A percentile compares a stretch with the other conserved stretches of the same genome.
These are phyloP conservation scores for Leptinotarsa undecemlineata DNA, from an alignment of 1,140 invertebrate genomes.

Conservation along the genomic window DNA sequence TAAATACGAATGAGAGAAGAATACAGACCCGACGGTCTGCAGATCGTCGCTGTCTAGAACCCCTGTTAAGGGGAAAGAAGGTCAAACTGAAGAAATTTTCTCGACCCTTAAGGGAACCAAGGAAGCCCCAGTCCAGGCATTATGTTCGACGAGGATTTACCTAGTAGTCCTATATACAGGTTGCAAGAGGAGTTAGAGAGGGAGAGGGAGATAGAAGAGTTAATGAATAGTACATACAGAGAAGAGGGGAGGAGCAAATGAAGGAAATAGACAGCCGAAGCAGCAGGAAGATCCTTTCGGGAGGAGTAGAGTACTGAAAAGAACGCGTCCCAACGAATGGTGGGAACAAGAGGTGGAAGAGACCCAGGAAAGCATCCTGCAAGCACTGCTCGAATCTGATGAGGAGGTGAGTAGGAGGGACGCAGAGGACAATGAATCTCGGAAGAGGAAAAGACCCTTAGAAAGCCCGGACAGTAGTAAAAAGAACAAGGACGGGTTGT, in stretches of 20 bases:
- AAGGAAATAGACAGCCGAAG: too few species aligned
- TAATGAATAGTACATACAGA: too few species aligned
- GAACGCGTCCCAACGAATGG: background rate
- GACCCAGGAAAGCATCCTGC: background rate
- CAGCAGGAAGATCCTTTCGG: too few species aligned
- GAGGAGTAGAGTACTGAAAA: background rate
- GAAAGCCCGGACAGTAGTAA: background rate
- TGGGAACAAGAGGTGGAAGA: background rate
- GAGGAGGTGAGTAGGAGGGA: background rate
- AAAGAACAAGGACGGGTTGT: background rate
- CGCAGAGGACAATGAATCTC: background rate
- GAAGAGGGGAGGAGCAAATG: too few species aligned
- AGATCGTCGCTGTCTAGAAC: background rate
- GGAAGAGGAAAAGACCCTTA: background rate
- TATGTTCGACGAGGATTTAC: background rate
- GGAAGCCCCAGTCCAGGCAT: background rate
- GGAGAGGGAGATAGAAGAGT: too few species aligned
- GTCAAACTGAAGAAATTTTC: background rate
- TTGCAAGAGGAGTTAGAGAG: too few species aligned
- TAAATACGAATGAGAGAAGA: background rate
- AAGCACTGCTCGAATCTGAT: background rate
- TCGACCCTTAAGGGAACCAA: background rate
- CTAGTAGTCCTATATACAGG: background rate
- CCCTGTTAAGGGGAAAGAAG: background rate
- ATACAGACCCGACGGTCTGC: background rate